A percentile compares a stretch with the other conserved stretches of the same genome.
Conservation (phyloP, 2,888 invertebrate species). For the Nomada ferruginata region DNA sequence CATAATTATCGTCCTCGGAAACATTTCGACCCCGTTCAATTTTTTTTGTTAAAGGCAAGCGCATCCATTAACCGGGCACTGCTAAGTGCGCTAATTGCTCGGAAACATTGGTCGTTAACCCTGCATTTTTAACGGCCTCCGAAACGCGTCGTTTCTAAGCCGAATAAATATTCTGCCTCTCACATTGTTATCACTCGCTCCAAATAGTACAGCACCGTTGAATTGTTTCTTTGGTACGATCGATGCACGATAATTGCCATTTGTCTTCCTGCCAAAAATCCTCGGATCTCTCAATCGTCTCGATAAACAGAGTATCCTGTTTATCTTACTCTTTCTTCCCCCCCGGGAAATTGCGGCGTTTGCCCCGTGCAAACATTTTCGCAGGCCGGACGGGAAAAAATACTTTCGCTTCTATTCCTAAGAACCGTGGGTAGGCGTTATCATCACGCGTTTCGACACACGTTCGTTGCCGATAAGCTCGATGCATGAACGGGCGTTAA, state of each 20-base stretch:
- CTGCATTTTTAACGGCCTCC: background rate
- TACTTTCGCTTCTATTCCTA: background rate
- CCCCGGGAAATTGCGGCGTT: background rate
- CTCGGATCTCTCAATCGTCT: too few relatives aligned
- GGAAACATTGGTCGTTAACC: slow-evolving; percentile 3
- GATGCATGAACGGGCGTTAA: background rate
- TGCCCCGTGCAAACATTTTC: background rate
- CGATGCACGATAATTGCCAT: background rate
- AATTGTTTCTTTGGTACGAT: background rate
- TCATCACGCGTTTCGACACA: background rate
- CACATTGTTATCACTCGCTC: too few relatives aligned
- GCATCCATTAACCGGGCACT: background rate
- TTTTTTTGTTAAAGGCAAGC: background rate
- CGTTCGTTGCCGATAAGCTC: slow-evolving; percentile 5
- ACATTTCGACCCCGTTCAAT: background rate
- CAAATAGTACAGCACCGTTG: too few relatives aligned
- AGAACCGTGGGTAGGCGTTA: background rate
- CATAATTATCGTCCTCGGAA: background rate
- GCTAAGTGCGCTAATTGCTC: slow-evolving; percentile 16
- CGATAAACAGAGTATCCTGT: background rate
- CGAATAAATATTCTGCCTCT: slow-evolving; percentile 6
- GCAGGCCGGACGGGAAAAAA: background rate
- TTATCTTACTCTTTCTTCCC: background rate
- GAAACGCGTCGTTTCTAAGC: too few relatives aligned
- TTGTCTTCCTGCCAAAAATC: background rate